A percentile compares a stretch with the other conserved stretches of the same genome.
phyloP scores from a whole-genome alignment of 2,888 invertebrate genomes.

The Lasioglossum figueresi region DNA sequence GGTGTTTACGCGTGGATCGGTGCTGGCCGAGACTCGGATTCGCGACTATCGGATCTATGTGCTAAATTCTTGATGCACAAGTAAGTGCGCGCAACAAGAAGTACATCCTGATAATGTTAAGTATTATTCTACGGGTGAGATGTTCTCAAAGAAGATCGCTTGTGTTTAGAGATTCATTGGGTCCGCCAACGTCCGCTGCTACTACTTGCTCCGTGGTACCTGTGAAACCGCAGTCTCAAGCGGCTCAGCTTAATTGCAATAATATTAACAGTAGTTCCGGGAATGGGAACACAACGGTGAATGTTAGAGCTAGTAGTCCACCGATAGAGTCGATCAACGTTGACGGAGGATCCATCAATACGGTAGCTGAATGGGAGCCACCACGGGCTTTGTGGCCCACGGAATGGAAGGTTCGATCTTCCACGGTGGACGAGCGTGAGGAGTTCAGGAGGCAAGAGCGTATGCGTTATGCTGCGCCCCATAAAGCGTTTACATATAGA shows the following conservation, averaged over 20 bases:
- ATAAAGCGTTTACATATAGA: slow-evolving; percentile 95
- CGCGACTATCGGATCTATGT: slow-evolving; percentile 90
- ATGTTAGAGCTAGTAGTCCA: slow-evolving; percentile 65
- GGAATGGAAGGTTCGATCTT: slow-evolving; percentile 92
- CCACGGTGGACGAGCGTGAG: slow-evolving; percentile 90
- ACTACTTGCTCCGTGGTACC: slow-evolving; percentile 46
- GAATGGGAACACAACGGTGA: slow-evolving; percentile 40
- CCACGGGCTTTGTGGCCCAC: slow-evolving; percentile 89
- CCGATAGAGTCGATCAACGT: slow-evolving; percentile 73
- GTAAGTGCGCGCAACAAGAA: slow-evolving; percentile 63
- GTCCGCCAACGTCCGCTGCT: slow-evolving; percentile 69
- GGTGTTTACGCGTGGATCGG: slow-evolving; percentile 96
- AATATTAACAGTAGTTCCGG: slow-evolving; percentile 41
- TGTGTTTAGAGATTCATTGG: slow-evolving; percentile 75
- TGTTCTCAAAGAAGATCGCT: neutral
- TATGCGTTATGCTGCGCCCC: slow-evolving; percentile 93
- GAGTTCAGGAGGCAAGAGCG: slow-evolving; percentile 93
- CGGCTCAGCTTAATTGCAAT: slow-evolving; percentile 45
- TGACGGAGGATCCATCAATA: slow-evolving; percentile 75
- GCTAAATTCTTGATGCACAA: slow-evolving; percentile 91
- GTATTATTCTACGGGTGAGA: neutral
- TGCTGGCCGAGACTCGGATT: slow-evolving; percentile 95
- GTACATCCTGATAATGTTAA: neutral
- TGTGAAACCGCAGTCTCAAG: slow-evolving; percentile 64
- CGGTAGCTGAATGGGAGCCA: slow-evolving; percentile 81